phyloP scores from a whole-genome alignment of 2,888 invertebrate genomes.

The Oxytorus armatus region DNA sequence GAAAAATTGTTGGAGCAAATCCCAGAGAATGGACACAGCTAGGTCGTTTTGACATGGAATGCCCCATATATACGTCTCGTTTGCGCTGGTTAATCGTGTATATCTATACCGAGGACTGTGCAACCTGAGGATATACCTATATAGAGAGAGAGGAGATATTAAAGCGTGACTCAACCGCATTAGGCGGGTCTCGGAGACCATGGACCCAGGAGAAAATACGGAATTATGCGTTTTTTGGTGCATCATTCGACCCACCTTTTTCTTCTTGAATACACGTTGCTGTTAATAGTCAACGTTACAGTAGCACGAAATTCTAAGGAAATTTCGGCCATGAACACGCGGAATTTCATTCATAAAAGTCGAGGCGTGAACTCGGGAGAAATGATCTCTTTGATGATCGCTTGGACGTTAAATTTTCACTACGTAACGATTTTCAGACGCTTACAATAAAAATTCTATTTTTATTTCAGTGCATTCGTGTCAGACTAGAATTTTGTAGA shows the following conservation, averaged over 20 bases:
- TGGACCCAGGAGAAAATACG: slow-evolving; percentile 27
- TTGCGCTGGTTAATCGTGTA: too few species aligned
- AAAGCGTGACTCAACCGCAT: slow-evolving; percentile 69
- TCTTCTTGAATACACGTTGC: slow-evolving; percentile 17
- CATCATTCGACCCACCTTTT: slow-evolving; percentile 51
- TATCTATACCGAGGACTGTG: slow-evolving; percentile 69
- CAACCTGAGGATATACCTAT: background rate
- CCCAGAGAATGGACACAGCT: too few species aligned
- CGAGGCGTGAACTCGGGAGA: background rate
- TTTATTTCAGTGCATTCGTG: too few species aligned
- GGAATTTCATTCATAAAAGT: slow-evolving; percentile 36
- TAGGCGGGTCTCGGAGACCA: slow-evolving; percentile 15
- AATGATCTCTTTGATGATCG: background rate
- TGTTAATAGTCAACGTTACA: slow-evolving; percentile 25
- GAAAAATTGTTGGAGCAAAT: too few species aligned
- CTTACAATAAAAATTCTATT: background rate
- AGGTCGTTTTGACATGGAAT: too few species aligned
- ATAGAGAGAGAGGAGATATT: slow-evolving; percentile 56
- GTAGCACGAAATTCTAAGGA: slow-evolving; percentile 1
- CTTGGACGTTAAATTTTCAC: background rate
- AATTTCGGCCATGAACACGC: slow-evolving; percentile 4
- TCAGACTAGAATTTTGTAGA: too few species aligned
- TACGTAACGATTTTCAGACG: background rate
- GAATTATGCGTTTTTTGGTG: slow-evolving; percentile 58
- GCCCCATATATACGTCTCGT: too few species aligned